A percentile compares a stretch with the other conserved stretches of the same genome.
These are phyloP conservation scores for Scomber scombrus DNA, from an alignment of 2,113 vertebrate genomes.

Conservation along the genomic window DNA sequence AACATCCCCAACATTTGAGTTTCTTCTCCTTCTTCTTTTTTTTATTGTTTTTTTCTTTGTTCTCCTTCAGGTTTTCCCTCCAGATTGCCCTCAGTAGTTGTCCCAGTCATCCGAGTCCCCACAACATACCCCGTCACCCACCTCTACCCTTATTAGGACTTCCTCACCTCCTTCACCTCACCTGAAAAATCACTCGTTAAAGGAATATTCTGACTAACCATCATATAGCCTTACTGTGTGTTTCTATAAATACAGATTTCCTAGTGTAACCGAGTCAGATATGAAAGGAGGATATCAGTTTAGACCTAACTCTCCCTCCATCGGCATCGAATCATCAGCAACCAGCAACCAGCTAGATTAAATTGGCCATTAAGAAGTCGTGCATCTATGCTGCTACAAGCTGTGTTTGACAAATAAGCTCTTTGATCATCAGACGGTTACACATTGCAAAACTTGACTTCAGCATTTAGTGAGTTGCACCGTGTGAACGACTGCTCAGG, in stretches of 20 bases:
- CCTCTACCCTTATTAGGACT: conserved; percentile 67
- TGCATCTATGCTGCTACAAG: not conserved
- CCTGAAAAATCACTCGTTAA: conserved; percentile 35
- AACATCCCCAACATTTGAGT: conserved; percentile 56
- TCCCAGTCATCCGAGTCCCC: conserved; percentile 71
- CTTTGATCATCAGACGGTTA: conserved; percentile 18
- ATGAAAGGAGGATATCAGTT: no score
- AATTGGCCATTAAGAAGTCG: not conserved
- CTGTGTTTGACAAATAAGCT: conserved; percentile 10
- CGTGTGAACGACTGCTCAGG: not conserved
- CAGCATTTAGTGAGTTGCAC: not conserved
- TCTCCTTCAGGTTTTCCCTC: conserved; percentile 73
- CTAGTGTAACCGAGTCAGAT: no score
- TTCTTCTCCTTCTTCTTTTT: not conserved
- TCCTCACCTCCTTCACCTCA: conserved; percentile 10
- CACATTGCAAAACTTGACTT: not conserved
- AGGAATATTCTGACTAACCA: conserved; percentile 19
- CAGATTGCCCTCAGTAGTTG: conserved; percentile 73
- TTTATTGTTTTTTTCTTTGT: conserved; percentile 33
- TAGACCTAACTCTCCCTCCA: no score
- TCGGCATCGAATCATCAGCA: not conserved
- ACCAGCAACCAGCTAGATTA: not conserved
- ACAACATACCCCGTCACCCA: conserved; percentile 63
- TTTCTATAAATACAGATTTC: no score
- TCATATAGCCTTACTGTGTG: no score